Evolutionary conservation across 2,888 invertebrate genomes (phyloP), one percentile per base, ranked within the genome.

Genomic region (Orthosia incerta): DNA sequence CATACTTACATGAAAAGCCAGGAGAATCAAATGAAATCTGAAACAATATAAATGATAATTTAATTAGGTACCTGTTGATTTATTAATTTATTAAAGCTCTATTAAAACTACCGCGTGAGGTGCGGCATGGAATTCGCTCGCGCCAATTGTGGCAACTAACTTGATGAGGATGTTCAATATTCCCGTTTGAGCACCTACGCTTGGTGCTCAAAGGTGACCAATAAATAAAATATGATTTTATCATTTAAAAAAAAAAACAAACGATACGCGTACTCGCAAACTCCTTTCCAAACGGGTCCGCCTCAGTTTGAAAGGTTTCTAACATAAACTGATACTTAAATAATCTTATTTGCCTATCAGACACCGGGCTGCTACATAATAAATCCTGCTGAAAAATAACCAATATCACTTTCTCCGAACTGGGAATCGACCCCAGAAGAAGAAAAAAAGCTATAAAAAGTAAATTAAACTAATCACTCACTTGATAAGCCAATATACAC

Each of bases 401-500:
- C 23, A 55, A 23, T 53, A 53, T 53, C 53, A 20, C 53, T 53
- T 53, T 20, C 20, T 5, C 20, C 7, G 31, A 31, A 31, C 31
- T 31, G 31, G 31, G 31, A 53, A 20, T 53, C 5, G 5, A 20
- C 13, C 15, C 20, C 15, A 45, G 39, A 45, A 15, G 39, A 45
- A 20, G 1, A n/a, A 26, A 63, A n/a, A 20, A 0, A 15, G 9
- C 20, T 23, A 12, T 7, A 26, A 48, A 23, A 13, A 18, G 0
- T 45, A n/a, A 67, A 31, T 9, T 18, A 31, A 51, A 48, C 31
- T 62, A 68, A 63, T 61, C 67, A 91, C 92, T 91, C 86, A 95
- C 95, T 89, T 94, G 89, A 81, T 90, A 90, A 82, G 91, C 93
- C 79, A 89, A 79, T 57, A 89, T 81, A 76, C 74, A 86, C 23